Evolutionary conservation across 1,140 invertebrate genomes (phyloP), one percentile per base, ranked within the genome.

Genomic region (Belonocnema kinseyi): DNA sequence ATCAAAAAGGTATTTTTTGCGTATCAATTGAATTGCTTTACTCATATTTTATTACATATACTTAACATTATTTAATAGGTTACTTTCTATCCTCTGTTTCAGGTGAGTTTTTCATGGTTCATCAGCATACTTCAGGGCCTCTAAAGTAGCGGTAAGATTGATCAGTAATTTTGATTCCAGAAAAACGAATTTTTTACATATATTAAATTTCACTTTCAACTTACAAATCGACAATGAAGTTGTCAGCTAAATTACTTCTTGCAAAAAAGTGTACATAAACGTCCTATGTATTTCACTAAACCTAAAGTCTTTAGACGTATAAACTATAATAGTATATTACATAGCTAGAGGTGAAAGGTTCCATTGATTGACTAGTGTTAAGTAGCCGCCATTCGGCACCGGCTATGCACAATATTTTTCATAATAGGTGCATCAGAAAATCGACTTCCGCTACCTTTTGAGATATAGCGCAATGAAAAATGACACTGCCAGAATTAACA

Each of bases 201-300:
- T 12, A 56, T 56, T 17, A 56, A 56, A 56, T 21, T 56, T 19
- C 54, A 19, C 54, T 56, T 19, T n/a, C 17, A 6, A 56, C 17
- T 11, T 56, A 56, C 21, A 19, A 17, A 56, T 56, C 8, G 7
- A 19, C n/a, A 17, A 11, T 17, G 17, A 56, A 54, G 7, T 17
- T 17, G 16, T 54, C n/a, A 17, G n/a, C 0, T 17, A 17, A 19
- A 66, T 40, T 40, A 66, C 12, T 33, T 12, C 12, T 66, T 66
- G 11, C 56, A 33, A 19, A 61, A 61, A 26, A 61, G 21, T 12
- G 26, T 12, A 33, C 58, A 66, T 66, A 66, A 66, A 66, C 26
- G 13, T 16, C 58, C 58, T 26, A 66, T 26, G 58, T 66, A 33
- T 40, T 66, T 61, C 21, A 40, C 33, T 66, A 66, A 66, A 66